Evolutionary conservation across 2,797 vertebrate genomes (phyloP).

Genomic region (Sebastes taczanowskii): DNA sequence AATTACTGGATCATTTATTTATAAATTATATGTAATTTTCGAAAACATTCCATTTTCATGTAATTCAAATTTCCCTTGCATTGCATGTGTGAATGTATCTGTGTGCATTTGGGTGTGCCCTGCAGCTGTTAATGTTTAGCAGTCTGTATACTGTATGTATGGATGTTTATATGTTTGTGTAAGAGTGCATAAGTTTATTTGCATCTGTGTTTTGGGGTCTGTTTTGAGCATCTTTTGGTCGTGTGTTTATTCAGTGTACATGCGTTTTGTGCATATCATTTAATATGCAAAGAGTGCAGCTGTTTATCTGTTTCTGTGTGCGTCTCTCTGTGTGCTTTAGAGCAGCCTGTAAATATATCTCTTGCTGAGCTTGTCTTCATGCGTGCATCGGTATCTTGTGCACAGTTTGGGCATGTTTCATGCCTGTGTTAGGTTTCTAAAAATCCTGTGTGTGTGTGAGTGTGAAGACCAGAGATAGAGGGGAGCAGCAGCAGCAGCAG

Average conservation of each 20-base stretch:
- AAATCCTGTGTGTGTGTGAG: neutral
- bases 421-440: neutral
- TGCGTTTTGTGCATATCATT: neutral
- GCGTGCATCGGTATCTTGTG: neutral
- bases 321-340: neutral
- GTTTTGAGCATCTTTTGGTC: neutral
- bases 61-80: neutral
- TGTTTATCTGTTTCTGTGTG: neutral
- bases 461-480: conserved; percentile 22
- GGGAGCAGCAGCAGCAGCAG: conserved; percentile 20
- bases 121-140: neutral
- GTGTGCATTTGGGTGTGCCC: neutral
- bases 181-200: neutral
- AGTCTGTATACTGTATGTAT: neutral
- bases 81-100: neutral
- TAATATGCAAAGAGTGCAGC: neutral
- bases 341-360: neutral
- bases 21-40: neutral
- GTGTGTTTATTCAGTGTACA: neutral
- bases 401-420: neutral
- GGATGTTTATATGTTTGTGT: neutral
- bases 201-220: neutral
- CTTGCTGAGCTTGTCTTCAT: neutral
- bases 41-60: neutral
- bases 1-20: neutral